These are phyloP conservation scores for Tadarida brasiliensis DNA, from an alignment of 2,797 vertebrate genomes.

Conservation along the genomic window DNA sequence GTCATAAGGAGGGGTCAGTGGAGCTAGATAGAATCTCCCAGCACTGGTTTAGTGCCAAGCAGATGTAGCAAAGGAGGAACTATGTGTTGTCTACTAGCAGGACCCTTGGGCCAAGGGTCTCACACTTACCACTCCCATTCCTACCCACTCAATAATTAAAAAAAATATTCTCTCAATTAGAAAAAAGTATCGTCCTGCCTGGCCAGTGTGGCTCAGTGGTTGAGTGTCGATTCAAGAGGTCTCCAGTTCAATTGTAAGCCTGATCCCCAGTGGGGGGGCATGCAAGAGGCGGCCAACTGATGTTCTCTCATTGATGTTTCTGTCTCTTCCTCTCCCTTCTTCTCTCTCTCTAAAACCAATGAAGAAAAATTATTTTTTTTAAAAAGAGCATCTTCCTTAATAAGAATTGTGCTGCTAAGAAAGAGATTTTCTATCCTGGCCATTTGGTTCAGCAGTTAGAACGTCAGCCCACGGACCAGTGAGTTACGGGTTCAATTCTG, in stretches of 20 bases:
- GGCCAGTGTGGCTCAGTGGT: no score
- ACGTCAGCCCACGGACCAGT: no score
- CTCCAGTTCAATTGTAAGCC: no score
- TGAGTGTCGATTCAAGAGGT: no score
- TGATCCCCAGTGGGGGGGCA: no score
- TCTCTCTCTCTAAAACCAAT: no score
- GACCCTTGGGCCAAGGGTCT: background rate
- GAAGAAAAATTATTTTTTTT: background rate
- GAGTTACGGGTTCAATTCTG: no score
- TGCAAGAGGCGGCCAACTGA: no score
- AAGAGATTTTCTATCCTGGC: background rate
- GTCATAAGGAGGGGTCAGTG: background rate
- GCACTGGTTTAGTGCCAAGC: background rate
- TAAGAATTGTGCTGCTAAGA: background rate
- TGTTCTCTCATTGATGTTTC: no score
- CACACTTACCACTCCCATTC: background rate
- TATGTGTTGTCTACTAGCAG: background rate
- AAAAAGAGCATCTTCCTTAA: background rate
- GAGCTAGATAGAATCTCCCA: slow-evolving; percentile 14
- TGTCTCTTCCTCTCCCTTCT: no score
- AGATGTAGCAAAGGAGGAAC: background rate
- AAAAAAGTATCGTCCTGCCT: background rate
- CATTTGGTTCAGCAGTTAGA: no score
- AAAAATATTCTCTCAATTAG: background rate
- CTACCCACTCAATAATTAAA: background rate